A percentile compares a stretch with the other conserved stretches of the same genome.
Conservation (phyloP, 2,113 vertebrate genomes). For the Sorex fumeus region DNA sequence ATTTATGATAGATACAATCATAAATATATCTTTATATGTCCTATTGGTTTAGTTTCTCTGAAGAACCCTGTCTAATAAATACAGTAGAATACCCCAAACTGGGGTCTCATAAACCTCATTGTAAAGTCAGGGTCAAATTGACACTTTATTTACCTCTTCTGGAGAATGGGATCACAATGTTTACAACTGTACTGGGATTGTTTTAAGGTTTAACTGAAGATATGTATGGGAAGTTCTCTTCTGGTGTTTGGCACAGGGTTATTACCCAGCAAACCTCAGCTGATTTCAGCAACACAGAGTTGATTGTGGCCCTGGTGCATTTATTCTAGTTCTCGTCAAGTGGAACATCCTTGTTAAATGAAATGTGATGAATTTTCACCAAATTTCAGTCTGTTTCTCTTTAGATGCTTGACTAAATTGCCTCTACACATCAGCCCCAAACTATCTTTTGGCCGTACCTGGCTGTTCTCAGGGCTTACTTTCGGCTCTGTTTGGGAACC, state of each 20-base stretch:
- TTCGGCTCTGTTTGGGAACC: too few species aligned
- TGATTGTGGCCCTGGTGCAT: not conserved
- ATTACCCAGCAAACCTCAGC: not conserved
- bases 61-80: not conserved
- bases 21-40: not conserved
- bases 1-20: not conserved
- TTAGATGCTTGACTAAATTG: not conserved
- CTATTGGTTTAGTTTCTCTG: not conserved
- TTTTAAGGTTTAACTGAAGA: conserved; percentile 7
- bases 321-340: not conserved
- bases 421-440: too few species aligned
- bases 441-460: too few species aligned
- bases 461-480: too few species aligned
- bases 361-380: not conserved
- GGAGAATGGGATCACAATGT: not conserved
- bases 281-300: not conserved
- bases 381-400: not conserved
- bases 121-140: not conserved
- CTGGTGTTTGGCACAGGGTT: not conserved
- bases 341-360: not conserved
- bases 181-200: not conserved
- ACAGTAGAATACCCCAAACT: not conserved
- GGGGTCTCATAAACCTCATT: not conserved
- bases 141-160: not conserved
- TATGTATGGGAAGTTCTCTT: not conserved